Evolutionary conservation across 2,888 invertebrate genomes (phyloP), one percentile per base, ranked within the genome.

Genomic region (Globia sparganii): DNA sequence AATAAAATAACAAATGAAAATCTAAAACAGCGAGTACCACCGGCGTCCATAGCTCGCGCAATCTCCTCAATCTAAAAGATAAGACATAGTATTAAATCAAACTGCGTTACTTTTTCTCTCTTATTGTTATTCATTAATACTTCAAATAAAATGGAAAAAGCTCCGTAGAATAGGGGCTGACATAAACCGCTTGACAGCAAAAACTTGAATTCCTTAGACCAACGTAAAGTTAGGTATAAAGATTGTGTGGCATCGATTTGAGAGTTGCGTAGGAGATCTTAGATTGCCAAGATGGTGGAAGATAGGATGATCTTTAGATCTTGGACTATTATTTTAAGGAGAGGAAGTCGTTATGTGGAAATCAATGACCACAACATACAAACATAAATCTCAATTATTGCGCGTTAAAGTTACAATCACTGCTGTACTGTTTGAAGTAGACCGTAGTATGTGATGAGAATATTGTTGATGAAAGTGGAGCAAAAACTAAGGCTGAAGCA

Each of bases 121-220:
- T 89, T 92, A 95, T 96, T 95, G 91, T 93, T 96, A 96, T 96
- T 96, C 96, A 96, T 96, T 95, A 94, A 96, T 92, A 88, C 96
- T 95, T 95, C 93, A 94, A 95, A 96, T 96, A 95, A 96, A 94
- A 90, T 85, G 93, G 94, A 95, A 96, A 95, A 95, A 94, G 91
- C 81, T 74, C 69, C 78, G 83, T 86, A 93, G 89, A 93, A 94
- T 95, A 94, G 96, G 95, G 95, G 95, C 86, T 95, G 95, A 96
- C 95, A 95, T 96, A 96, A 96, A 96, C 93, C 91, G 94, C 91
- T 86, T 49, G 58, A 40, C 28, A 1, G 81, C 91, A 95, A 96
- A 96, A 96, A 96, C 90, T 81, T 72, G 91, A 86, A 93, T 93
- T 92, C 92, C 89, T 81, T 78, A 85, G 83, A 91, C 92, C 91